Evolutionary conservation across 2,888 invertebrate species (phyloP), one percentile per base, ranked within the genome.

Genomic region (Pheosia tremula): DNA sequence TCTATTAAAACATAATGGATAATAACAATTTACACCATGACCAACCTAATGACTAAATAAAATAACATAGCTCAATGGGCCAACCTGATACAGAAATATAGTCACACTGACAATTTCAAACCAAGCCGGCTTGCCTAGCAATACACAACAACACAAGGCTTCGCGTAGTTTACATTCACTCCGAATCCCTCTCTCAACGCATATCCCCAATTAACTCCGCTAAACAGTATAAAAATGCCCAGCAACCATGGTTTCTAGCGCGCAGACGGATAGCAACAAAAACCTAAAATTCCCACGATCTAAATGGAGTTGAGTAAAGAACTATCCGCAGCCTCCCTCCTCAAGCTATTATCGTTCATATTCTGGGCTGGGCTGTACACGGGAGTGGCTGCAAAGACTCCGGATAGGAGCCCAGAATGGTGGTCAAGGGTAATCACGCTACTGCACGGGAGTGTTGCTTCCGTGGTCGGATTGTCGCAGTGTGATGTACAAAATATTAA

Each of bases 301-400:
- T 76, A 69, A 83, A 87, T 88, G 88, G 85, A 80, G 74, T 50
- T 80, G 54, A 68, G 71, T 56, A 76, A 73, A 49, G 86, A 84
- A 68, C 61, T 91, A 38, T 86, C 87, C 3, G 59, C 71, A 9
- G 67, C 75, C 37, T 80, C 84, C 8, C 68, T 91, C 52, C 53
- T 84, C 8, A 89, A 91, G 67, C 71, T 91, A 36, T 49, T 77
- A 6, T 91, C 93, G 1, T 91, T 92, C 60, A 50, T 89, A n/a
- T 82, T 85, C 58, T 93, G 93, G 92, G 70, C 75, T 58, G 78
- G 75, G 50, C 62, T 86, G 39, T 93, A 93, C 71, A 37, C 89
- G 13, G 73, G 77, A 62, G 82, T 79, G 49, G 63, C 76, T 3
- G 63, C 73, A 9, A 59, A 57, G 3, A 62, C 69, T 24, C 81